Base-by-base conservation (phyloP, 2,888 invertebrate genomes). In the Hydroisotoma schaefferi region DNA sequence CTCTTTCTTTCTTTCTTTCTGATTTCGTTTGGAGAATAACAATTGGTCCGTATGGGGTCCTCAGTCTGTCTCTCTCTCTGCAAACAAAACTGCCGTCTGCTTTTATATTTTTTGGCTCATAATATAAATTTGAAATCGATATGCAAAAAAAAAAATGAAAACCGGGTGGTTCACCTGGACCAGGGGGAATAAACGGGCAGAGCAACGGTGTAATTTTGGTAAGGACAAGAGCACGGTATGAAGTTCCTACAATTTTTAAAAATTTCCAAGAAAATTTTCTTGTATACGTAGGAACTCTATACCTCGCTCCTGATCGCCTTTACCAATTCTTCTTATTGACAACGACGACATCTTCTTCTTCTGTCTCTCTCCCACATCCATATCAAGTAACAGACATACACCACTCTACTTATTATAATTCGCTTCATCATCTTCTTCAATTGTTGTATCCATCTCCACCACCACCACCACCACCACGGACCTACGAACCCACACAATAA, bases 221-320 rank as follows among this genome's bases (percentile, higher is more conserved):
- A 53, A 40, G n/a, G 18, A 18, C 23, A 22, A 40, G 27, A 53
- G 53, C 53, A 40, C 53, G 53, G 53, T 53, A 53, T 53, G 43
- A 53, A 53, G 53, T 53, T 53, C 53, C 53, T 53, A 53, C 53
- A 38, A 53, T 40, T 53, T 37, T 33, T 3, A 52, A 52, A 37
- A 52, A 27, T n/a, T 26, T 49, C 27, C 27, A 27, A 49, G 28
- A 46, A 22, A n/a, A n/a, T n/a, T 46, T 27, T 25, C 28, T 27
- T 12, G 26, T 49, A 5, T 22, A 52, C 52, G 52, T 52, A 52
- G 52, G 52, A 53, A 53, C 53, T 53, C 43, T 40, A 40, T 40
- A 53, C 53, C 53, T 53, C 43, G 53, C 53, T 53, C 53, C 40
- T 40, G 40, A 40, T 40, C 8, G 15, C 20, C 20, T 5, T 18